Conservation (phyloP, 2,113 vertebrate species). For the Brachyhypopomus gauderio region DNA sequence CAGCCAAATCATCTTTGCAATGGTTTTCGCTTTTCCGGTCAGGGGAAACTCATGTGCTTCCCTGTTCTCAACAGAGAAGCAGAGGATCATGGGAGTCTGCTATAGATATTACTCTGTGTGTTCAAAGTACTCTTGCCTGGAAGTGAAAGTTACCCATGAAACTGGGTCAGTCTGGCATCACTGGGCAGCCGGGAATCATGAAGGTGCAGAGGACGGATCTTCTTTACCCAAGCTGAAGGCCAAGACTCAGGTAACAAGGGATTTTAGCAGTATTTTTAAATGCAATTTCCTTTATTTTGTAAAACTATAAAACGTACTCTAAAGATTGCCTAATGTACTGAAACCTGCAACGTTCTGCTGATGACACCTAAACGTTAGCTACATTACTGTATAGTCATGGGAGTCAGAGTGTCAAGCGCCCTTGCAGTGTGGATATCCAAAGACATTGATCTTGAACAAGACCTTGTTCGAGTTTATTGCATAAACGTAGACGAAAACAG, state of each 20-base stretch:
- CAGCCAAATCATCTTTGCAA: constrained; percentile 56
- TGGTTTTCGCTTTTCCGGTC: constrained; percentile 55
- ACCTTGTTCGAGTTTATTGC: not conserved
- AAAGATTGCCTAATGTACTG: not conserved
- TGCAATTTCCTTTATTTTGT: too few species aligned
- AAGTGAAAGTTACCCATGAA: constrained; percentile 67
- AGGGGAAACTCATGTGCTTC: constrained; percentile 69
- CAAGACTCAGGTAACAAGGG: constrained; percentile 35
- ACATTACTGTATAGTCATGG: not conserved
- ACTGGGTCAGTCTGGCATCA: constrained; percentile 35
- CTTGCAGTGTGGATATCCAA: too few species aligned
- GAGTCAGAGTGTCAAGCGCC: not conserved
- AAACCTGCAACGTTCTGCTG: not conserved
- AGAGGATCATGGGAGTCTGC: constrained; percentile 38
- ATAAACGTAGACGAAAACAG: constrained; percentile 6
- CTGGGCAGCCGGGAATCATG: constrained; percentile 12
- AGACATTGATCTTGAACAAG: too few species aligned
- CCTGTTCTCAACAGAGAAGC: constrained; percentile 52
- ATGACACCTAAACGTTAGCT: not conserved
- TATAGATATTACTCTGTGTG: constrained; percentile 33
- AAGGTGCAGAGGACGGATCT: constrained; percentile 16
- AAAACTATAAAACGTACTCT: not conserved
- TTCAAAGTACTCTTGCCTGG: constrained; percentile 59
- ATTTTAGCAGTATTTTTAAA: not conserved
- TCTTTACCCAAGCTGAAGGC: not conserved